A percentile compares a stretch with the other conserved stretches of the same genome.
Conservation (phyloP, 2,113 vertebrate genomes). For the Hypomesus transpacificus region DNA sequence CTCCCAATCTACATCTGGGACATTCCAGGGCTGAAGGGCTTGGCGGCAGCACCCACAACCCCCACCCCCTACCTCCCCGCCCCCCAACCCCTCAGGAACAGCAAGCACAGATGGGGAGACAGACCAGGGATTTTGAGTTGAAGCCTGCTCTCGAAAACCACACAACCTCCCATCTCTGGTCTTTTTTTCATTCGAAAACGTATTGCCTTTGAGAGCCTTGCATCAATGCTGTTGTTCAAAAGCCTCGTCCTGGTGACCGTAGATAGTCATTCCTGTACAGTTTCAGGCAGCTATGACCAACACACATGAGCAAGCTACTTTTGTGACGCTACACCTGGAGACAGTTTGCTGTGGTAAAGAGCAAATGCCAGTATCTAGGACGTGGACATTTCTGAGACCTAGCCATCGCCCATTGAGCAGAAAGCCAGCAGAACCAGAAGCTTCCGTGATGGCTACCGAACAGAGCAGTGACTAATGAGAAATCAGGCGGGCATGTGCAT, state of each 20-base stretch:
- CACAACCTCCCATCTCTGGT: no score
- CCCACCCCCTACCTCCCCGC: background rate
- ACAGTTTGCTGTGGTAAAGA: background rate
- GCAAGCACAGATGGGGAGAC: conserved; percentile 7
- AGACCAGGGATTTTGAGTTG: background rate
- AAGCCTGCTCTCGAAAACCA: background rate
- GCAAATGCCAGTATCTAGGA: background rate
- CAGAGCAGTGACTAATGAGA: background rate
- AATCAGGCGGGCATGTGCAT: background rate
- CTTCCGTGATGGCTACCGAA: background rate
- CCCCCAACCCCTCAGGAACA: background rate
- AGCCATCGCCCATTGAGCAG: background rate
- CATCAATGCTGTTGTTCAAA: background rate
- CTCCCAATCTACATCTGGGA: background rate
- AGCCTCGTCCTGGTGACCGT: background rate
- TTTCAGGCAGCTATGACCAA: no score
- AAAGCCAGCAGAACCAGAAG: conserved; percentile 9
- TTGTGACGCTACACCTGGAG: background rate
- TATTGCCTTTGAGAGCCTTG: background rate
- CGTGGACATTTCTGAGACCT: background rate
- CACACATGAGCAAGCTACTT: no score
- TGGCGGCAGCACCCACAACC: background rate
- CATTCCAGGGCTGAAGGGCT: background rate
- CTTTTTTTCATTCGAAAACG: background rate
- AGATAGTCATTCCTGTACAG: no score